phyloP scores from a whole-genome alignment of 2,888 invertebrate genomes.

The Scrobipalpa costella region DNA sequence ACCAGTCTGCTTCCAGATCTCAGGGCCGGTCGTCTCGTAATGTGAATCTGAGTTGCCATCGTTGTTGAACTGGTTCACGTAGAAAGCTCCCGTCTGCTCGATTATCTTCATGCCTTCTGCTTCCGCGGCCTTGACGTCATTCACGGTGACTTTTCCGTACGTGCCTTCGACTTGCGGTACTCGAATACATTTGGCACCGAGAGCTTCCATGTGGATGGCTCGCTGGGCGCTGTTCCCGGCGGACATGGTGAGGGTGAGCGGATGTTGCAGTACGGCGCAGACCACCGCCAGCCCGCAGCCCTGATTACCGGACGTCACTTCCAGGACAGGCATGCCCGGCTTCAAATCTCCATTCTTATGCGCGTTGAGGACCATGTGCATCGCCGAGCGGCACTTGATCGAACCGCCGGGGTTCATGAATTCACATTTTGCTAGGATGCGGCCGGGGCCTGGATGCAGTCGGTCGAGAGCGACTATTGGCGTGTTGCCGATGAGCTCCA shows the following conservation, averaged over 20 bases:
- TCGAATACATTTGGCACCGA: conserved; percentile 67
- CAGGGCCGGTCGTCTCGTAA: conserved; percentile 70
- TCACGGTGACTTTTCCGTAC: conserved; percentile 69
- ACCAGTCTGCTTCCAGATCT: conserved; percentile 74
- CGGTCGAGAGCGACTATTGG: conserved; percentile 73
- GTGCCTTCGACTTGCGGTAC: conserved; percentile 73
- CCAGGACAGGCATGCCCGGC: conserved; percentile 63
- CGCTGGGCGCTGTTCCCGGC: conserved; percentile 70
- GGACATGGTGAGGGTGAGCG: conserved; percentile 70
- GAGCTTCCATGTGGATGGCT: conserved; percentile 73
- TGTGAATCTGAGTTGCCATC: conserved; percentile 60
- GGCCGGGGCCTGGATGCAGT: conserved; percentile 65
- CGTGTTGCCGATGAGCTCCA: conserved; percentile 73
- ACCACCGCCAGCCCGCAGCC: conserved; percentile 74
- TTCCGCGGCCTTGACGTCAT: conserved; percentile 67
- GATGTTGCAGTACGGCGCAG: conserved; percentile 68
- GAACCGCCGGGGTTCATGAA: conserved; percentile 76
- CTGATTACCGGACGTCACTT: conserved; percentile 72
- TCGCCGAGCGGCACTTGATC: conserved; percentile 68
- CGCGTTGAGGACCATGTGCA: conserved; percentile 66
- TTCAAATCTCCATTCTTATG: conserved; percentile 54
- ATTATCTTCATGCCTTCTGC: conserved; percentile 56
- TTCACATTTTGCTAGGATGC: conserved; percentile 73
- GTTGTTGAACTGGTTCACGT: conserved; percentile 70
- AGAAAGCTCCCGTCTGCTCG: conserved; percentile 61